Conservation (phyloP, 2,113 vertebrate species). For the Oncorhynchus clarkii region DNA sequence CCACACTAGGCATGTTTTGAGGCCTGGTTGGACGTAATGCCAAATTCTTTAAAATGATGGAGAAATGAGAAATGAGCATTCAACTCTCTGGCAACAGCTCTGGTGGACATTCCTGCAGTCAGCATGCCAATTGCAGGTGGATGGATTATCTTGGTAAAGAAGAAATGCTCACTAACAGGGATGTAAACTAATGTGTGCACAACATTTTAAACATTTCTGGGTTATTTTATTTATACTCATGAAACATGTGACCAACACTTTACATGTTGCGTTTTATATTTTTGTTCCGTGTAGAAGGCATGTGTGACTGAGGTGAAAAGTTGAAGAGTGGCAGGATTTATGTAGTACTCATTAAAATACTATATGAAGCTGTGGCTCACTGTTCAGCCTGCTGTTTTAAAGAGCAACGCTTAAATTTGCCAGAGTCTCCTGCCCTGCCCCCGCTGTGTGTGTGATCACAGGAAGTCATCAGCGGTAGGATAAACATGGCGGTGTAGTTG, state of each 20-base stretch:
- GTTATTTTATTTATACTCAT: too few relatives aligned
- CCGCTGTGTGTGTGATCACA: slow-evolving; percentile 7
- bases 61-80: too few relatives aligned
- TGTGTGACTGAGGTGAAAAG: slow-evolving; percentile 36
- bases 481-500: slow-evolving; percentile 28
- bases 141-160: background rate
- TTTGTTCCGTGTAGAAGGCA: slow-evolving; percentile 12
- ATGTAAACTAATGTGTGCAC: background rate
- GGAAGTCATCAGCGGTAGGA: slow-evolving; percentile 37
- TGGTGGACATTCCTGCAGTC: too few relatives aligned
- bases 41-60: too few relatives aligned
- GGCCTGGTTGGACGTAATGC: too few relatives aligned
- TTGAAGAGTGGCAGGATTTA: slow-evolving; percentile 34
- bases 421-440: background rate
- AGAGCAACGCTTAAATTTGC: slow-evolving; percentile 3
- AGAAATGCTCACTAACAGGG: slow-evolving; percentile 3
- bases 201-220: too few relatives aligned
- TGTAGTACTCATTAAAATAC: slow-evolving; percentile 39
- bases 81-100: too few relatives aligned
- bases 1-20: too few relatives aligned
- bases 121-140: too few relatives aligned
- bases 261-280: too few relatives aligned
- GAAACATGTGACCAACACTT: too few relatives aligned
- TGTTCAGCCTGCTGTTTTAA: slow-evolving; percentile 22
- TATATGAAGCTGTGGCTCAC: slow-evolving; percentile 20